Evolutionary conservation across 2,888 invertebrate species (phyloP).

Genomic region (Trichogramma dendrolimi): DNA sequence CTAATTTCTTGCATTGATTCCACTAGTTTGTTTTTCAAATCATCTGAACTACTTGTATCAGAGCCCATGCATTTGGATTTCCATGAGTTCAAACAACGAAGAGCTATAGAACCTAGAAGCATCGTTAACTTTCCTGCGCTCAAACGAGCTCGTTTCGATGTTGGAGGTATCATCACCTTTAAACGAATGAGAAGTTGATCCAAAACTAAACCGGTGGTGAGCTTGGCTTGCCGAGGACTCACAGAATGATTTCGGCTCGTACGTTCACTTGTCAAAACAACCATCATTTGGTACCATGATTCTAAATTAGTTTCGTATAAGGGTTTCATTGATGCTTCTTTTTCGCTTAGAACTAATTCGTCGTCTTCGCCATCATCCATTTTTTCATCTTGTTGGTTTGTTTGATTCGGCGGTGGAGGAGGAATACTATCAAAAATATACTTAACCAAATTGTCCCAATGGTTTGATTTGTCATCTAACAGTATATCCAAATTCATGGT

Average conservation of each 20-base stretch:
- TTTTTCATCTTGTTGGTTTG: not conserved
- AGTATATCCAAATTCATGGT: slow-evolving; percentile 43
- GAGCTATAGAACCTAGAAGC: slow-evolving; percentile 43
- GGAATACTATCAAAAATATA: slow-evolving; percentile 40
- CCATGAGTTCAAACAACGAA: slow-evolving; percentile 46
- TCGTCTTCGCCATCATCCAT: slow-evolving; percentile 18
- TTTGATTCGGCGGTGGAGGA: not conserved
- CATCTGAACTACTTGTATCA: slow-evolving; percentile 28
- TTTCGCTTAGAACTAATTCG: slow-evolving; percentile 27
- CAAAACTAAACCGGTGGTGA: slow-evolving; percentile 42
- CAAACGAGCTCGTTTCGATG: slow-evolving; percentile 25
- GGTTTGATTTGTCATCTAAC: slow-evolving; percentile 39
- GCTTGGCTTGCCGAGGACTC: slow-evolving; percentile 36
- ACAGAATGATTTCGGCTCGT: slow-evolving; percentile 39
- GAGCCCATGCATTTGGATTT: slow-evolving; percentile 40
- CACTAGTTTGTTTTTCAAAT: slow-evolving; percentile 38
- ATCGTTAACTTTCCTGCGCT: slow-evolving; percentile 41
- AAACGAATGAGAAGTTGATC: slow-evolving; percentile 40
- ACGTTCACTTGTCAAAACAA: slow-evolving; percentile 46
- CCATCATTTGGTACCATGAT: slow-evolving; percentile 49
- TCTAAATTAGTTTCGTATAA: slow-evolving; percentile 47
- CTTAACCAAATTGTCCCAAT: slow-evolving; percentile 41
- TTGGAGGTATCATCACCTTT: slow-evolving; percentile 32
- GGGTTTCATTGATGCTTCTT: slow-evolving; percentile 31
- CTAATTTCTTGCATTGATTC: slow-evolving; percentile 45